Evolutionary conservation across 2,797 vertebrate genomes (phyloP).

Genomic region (Acanthurus lineatus): DNA sequence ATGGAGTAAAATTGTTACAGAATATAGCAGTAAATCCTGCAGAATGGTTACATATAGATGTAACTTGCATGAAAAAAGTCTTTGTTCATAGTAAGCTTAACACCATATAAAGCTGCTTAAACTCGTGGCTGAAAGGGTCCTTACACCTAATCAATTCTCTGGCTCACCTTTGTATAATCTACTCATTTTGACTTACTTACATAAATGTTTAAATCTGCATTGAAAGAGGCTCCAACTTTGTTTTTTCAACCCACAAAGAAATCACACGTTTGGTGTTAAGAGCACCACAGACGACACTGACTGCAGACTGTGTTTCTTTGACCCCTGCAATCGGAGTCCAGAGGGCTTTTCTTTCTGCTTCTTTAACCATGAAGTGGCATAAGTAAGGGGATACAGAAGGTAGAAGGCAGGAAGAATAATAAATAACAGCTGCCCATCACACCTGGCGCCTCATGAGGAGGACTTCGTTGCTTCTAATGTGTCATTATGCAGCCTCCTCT

Average conservation of each 20-base stretch:
- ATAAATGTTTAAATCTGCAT: not conserved
- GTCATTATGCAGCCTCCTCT: conserved; percentile 12
- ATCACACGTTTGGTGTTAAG: not conserved
- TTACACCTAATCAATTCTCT: not conserved
- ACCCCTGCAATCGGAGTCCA: conserved; percentile 9
- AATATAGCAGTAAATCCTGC: too few species aligned
- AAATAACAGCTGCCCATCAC: conserved; percentile 7
- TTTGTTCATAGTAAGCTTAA: too few species aligned
- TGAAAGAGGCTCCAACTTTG: not conserved
- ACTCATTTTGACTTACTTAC: not conserved
- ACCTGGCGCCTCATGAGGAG: conserved; percentile 9
- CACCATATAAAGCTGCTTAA: too few species aligned
- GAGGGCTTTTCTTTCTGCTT: conserved; percentile 29
- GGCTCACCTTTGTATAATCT: not conserved
- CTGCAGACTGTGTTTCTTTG: not conserved
- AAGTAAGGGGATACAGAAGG: not conserved
- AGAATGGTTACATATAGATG: not conserved
- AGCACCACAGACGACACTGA: not conserved
- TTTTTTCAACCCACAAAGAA: not conserved
- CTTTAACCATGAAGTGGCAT: conserved; percentile 26
- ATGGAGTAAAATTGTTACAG: too few species aligned
- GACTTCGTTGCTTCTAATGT: conserved; percentile 24
- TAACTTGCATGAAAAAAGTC: not conserved
- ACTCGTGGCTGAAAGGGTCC: not conserved
- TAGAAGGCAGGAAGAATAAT: conserved; percentile 22